Evolutionary conservation across 2,797 vertebrate species (phyloP).

Genomic region (Ptychadena robeensis): DNA sequence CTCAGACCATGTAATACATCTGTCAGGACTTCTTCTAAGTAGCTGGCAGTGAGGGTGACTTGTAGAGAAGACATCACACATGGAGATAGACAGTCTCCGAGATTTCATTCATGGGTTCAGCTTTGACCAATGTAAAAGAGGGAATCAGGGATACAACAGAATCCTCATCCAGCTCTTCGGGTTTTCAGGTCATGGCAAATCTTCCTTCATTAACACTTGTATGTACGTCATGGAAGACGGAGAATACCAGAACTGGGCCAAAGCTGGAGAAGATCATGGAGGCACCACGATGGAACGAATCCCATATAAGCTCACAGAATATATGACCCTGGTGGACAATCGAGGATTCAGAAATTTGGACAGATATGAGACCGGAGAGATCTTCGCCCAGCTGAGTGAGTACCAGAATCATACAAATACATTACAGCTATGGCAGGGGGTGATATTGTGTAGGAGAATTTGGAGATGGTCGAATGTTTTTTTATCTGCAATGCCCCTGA

Average conservation of each 20-base stretch:
- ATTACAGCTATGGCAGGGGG: neutral
- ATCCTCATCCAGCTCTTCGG: slow-evolving; percentile 47
- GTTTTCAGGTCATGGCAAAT: slow-evolving; percentile 21
- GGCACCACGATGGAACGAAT: neutral
- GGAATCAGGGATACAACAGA: slow-evolving; percentile 21
- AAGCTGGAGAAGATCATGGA: neutral
- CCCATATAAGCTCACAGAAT: slow-evolving; percentile 1
- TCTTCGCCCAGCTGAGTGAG: slow-evolving; percentile 41
- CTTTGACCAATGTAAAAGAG: neutral
- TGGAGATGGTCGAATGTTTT: too few relatives aligned
- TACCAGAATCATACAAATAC: neutral
- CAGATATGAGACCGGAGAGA: neutral
- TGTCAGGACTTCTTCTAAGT: neutral
- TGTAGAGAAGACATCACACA: neutral
- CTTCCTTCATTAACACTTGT: slow-evolving; percentile 45
- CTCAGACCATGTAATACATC: too few relatives aligned
- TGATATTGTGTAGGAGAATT: neutral
- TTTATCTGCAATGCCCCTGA: too few relatives aligned
- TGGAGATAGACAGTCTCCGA: neutral
- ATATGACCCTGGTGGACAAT: slow-evolving; percentile 31
- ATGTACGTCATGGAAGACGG: slow-evolving; percentile 13
- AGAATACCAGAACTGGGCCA: slow-evolving; percentile 8
- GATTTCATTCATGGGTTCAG: neutral
- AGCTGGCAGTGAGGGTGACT: neutral
- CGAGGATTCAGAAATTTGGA: neutral